phyloP scores from a whole-genome alignment of 2,888 invertebrate genomes.

The Plebejus anna region DNA sequence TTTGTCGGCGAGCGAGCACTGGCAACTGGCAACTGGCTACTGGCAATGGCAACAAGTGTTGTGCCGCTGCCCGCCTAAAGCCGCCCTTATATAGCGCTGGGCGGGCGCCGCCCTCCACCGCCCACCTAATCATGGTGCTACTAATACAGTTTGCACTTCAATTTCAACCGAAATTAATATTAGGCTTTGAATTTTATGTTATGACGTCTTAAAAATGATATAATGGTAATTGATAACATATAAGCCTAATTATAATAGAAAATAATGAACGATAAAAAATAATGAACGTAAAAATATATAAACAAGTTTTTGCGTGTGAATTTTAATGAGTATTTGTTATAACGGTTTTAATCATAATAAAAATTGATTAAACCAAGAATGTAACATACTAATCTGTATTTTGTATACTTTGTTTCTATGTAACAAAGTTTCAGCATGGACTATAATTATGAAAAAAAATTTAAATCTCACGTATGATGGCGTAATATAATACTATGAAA shows the following conservation, averaged over 20 bases:
- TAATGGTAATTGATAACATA: neutral
- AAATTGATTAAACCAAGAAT: too few species aligned
- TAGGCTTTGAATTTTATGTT: slow-evolving; percentile 28
- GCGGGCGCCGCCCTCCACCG: slow-evolving; percentile 57
- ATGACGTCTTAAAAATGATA: slow-evolving; percentile 10
- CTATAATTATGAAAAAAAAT: too few species aligned
- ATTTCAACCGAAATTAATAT: slow-evolving; percentile 60
- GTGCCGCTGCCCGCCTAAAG: slow-evolving; percentile 60
- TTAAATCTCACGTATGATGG: too few species aligned
- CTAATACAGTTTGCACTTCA: slow-evolving; percentile 71
- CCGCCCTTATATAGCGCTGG: slow-evolving; percentile 63
- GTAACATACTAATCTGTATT: too few species aligned
- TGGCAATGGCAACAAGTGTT: slow-evolving; percentile 71
- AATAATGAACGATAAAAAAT: neutral
- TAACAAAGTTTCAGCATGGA: too few species aligned
- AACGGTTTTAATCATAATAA: neutral
- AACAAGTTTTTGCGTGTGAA: neutral
- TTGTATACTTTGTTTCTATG: too few species aligned
- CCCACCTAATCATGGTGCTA: slow-evolving; percentile 58
- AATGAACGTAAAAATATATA: neutral
- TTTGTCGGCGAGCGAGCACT: slow-evolving; percentile 44
- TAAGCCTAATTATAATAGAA: neutral
- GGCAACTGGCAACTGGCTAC: slow-evolving; percentile 30
- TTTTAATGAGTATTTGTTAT: neutral
- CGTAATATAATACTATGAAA: too few species aligned